Evolutionary conservation across 2,113 vertebrate species (phyloP).

Genomic region (Scomber japonicus): DNA sequence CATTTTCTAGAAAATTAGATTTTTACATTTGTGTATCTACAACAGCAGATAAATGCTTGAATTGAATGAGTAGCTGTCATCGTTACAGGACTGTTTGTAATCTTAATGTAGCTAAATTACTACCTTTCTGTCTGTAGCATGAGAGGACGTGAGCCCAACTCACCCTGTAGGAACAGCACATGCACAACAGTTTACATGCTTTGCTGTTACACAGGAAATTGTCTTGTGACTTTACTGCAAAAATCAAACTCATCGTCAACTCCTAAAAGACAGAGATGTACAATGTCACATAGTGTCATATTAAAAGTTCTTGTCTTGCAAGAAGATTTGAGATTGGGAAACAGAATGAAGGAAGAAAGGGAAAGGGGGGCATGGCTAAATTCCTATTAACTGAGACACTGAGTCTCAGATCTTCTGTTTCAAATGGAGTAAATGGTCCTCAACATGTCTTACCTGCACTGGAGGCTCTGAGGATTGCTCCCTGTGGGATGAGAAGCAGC

Average conservation of each 20-base stretch:
- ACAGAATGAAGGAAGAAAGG: not conserved
- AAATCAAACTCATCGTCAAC: too few relatives aligned
- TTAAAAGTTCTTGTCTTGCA: not conserved
- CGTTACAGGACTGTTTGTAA: not conserved
- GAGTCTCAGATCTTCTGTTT: not conserved
- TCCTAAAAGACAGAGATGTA: too few relatives aligned
- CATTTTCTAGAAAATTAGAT: not conserved
- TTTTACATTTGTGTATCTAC: not conserved
- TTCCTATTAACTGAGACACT: not conserved
- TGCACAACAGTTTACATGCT: not conserved
- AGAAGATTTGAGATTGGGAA: not conserved
- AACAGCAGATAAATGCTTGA: too few relatives aligned
- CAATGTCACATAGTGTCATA: too few relatives aligned
- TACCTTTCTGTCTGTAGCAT: not conserved
- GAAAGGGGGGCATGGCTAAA: not conserved
- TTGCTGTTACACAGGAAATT: not conserved
- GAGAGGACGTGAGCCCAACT: not conserved
- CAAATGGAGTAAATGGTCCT: not conserved
- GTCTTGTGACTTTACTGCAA: too few relatives aligned
- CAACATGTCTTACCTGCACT: slow-evolving; percentile 80
- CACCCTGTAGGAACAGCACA: not conserved
- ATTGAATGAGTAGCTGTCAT: not conserved
- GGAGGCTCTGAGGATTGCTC: slow-evolving; percentile 95
- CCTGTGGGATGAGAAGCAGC: slow-evolving; percentile 97
- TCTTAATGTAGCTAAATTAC: not conserved